phyloP scores from a whole-genome alignment of 2,797 vertebrate species.

The Amphiprion clarkii region DNA sequence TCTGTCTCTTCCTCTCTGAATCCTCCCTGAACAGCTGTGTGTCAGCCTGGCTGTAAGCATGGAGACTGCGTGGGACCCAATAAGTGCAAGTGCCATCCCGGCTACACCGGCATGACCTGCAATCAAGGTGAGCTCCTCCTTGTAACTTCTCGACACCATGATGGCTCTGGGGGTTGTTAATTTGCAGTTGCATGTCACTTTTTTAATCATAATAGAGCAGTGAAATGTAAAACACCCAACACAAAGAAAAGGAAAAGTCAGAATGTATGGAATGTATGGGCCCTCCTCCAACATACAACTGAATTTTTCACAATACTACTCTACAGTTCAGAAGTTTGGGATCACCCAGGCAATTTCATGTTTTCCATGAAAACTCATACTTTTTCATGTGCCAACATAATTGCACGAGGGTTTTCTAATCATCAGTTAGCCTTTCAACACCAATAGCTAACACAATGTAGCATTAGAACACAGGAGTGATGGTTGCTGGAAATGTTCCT shows the following conservation, averaged over 20 bases:
- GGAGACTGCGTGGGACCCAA: constrained; percentile 96
- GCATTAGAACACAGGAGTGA: too few species aligned
- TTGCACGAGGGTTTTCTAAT: too few species aligned
- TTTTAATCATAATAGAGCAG: neutral
- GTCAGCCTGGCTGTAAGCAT: constrained; percentile 95
- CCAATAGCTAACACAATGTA: too few species aligned
- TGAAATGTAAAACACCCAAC: constrained; percentile 22
- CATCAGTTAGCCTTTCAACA: too few species aligned
- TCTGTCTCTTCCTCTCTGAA: constrained; percentile 72
- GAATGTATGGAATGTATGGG: constrained; percentile 2
- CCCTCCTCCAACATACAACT: neutral
- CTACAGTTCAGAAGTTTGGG: too few species aligned
- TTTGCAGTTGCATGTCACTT: neutral
- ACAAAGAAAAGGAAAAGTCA: constrained; percentile 5
- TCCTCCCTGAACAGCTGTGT: constrained; percentile 88
- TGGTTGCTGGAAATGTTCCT: too few species aligned
- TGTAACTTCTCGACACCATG: constrained; percentile 1
- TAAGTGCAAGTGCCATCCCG: constrained; percentile 96
- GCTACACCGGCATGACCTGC: constrained; percentile 97
- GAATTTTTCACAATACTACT: constrained; percentile 30
- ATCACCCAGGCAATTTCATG: too few species aligned
- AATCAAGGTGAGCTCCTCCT: constrained; percentile 91
- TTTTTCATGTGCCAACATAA: too few species aligned
- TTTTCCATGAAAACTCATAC: too few species aligned
- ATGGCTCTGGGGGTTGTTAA: constrained; percentile 9